Evolutionary conservation across 2,113 vertebrate species (phyloP).

Genomic region (Pachycephala philippinensis): DNA sequence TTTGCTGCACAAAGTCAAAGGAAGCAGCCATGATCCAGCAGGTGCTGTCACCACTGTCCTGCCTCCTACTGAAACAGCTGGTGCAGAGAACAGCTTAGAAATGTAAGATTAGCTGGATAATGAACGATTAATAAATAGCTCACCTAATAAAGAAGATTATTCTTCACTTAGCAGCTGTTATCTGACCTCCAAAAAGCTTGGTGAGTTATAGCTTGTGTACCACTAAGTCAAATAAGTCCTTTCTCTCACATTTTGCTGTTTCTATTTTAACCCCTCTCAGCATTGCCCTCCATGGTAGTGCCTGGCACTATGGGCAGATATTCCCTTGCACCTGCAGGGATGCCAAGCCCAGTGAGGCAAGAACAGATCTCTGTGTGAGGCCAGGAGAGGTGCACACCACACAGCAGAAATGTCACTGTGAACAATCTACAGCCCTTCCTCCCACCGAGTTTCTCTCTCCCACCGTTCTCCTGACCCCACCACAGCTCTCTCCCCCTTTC

Average conservation of each 20-base stretch:
- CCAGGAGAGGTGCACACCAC: background rate
- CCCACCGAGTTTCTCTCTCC: background rate
- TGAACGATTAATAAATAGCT: background rate
- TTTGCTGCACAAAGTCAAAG: background rate
- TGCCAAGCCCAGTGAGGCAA: background rate
- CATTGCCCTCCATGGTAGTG: fast-evolving
- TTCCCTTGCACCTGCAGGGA: background rate
- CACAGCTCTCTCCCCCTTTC: background rate
- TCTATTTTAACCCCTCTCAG: background rate
- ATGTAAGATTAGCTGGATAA: background rate
- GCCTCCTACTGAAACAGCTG: background rate
- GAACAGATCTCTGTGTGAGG: background rate
- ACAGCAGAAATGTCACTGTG: background rate
- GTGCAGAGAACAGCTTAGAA: background rate
- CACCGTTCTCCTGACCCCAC: background rate
- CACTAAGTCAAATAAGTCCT: background rate
- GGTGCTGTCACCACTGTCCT: background rate
- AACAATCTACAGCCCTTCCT: background rate
- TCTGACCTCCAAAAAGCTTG: background rate
- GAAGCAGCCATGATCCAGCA: background rate
- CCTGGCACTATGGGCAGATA: background rate
- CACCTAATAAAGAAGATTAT: background rate
- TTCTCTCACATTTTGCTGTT: background rate
- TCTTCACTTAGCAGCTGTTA: background rate
- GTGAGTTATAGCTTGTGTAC: background rate